A percentile compares a stretch with the other conserved stretches of the same genome.
Evolutionary conservation across 2,888 invertebrate species (phyloP).

Genomic region (Mystacides longicornis): DNA sequence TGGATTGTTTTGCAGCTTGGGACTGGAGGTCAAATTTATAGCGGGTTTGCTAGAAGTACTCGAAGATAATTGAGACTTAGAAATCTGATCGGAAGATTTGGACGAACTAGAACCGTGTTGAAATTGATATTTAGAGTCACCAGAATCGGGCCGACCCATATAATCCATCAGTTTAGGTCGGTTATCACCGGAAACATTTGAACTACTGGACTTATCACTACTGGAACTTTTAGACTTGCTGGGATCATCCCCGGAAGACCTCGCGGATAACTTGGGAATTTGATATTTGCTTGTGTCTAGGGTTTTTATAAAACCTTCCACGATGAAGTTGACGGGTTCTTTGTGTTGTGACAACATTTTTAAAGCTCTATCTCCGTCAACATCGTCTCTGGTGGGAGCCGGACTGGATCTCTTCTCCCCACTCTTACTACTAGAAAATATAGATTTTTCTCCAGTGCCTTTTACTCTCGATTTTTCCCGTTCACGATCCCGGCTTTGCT

Average conservation of each 20-base stretch:
- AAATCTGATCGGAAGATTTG: constrained; percentile 35
- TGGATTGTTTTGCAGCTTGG: constrained; percentile 31
- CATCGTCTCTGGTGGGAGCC: constrained; percentile 55
- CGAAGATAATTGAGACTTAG: constrained; percentile 41
- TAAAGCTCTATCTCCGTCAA: constrained; percentile 53
- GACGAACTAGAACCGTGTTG: constrained; percentile 39
- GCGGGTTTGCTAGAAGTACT: constrained; percentile 38
- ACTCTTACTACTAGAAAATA: constrained; percentile 52
- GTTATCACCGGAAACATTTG: constrained; percentile 24
- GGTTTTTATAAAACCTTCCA: constrained; percentile 71
- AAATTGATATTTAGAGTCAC: constrained; percentile 38
- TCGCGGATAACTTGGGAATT: constrained; percentile 73
- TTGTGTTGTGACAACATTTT: constrained; percentile 53
- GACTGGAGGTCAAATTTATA: constrained; percentile 43
- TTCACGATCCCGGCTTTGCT: constrained; percentile 54
- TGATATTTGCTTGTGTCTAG: constrained; percentile 77
- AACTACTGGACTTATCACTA: constrained; percentile 42
- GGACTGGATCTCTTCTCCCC: constrained; percentile 62
- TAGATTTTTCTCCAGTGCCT: constrained; percentile 55
- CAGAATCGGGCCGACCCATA: constrained; percentile 38
- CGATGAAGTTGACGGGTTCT: constrained; percentile 52
- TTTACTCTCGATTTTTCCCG: constrained; percentile 51
- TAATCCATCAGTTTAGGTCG: constrained; percentile 40
- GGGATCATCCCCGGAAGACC: constrained; percentile 32
- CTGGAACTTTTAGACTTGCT: constrained; percentile 39